phyloP scores from a whole-genome alignment of 2,113 vertebrate species.

The Aramus guarauna region DNA sequence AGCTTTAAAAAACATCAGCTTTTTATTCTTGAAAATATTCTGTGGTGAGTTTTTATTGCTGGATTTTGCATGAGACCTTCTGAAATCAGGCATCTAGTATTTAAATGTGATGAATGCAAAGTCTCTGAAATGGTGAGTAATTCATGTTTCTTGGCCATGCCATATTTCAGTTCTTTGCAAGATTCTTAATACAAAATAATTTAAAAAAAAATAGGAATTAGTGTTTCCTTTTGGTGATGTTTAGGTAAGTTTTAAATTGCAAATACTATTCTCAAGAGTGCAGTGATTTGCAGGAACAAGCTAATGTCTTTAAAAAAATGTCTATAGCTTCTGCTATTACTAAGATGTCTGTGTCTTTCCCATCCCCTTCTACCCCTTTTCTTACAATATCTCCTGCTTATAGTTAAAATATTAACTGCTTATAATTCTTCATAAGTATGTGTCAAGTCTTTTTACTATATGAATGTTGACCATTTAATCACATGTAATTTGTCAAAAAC shows the following conservation, averaged over 20 bases:
- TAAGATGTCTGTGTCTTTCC: slow-evolving; percentile 18
- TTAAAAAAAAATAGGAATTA: background rate
- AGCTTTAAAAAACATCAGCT: slow-evolving; percentile 22
- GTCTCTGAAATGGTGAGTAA: slow-evolving; percentile 40
- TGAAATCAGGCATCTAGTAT: slow-evolving; percentile 27
- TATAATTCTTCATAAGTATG: background rate
- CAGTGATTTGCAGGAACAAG: slow-evolving; percentile 32
- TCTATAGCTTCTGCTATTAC: slow-evolving; percentile 16
- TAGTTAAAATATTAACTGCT: slow-evolving; percentile 6
- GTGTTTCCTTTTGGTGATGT: slow-evolving; percentile 49
- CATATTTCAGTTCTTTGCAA: slow-evolving; percentile 21
- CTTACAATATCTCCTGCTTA: background rate
- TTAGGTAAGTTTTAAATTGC: slow-evolving; percentile 37
- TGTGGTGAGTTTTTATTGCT: slow-evolving; percentile 45
- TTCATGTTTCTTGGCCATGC: slow-evolving; percentile 30
- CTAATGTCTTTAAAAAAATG: background rate
- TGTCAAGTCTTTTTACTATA: slow-evolving; percentile 24
- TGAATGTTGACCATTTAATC: slow-evolving; percentile 9
- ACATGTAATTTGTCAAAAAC: background rate
- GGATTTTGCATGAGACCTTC: slow-evolving; percentile 62
- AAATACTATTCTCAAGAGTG: slow-evolving; percentile 39
- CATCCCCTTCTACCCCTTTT: background rate
- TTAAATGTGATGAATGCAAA: slow-evolving; percentile 45
- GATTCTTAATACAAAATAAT: slow-evolving; percentile 14
- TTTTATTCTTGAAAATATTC: slow-evolving; percentile 54